Conservation (phyloP, 2,888 invertebrate genomes). For the Leucophora obtusa region DNA sequence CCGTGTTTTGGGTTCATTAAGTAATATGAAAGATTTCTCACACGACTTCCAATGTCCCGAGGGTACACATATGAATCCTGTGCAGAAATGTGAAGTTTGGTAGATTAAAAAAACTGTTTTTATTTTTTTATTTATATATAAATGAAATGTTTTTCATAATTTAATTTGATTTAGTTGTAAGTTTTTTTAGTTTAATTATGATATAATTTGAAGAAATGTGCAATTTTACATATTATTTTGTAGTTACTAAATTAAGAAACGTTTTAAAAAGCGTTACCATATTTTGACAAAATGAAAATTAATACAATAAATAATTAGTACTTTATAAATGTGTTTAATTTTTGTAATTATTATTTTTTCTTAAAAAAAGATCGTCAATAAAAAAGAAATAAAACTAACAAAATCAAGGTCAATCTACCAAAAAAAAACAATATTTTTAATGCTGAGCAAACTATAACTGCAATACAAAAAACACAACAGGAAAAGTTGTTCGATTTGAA, state of each 20-base stretch:
- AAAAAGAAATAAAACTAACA: not conserved
- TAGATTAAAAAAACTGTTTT: slow-evolving; percentile 77
- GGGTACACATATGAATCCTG: slow-evolving; percentile 95
- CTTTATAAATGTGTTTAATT: not conserved
- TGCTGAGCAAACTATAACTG: too few relatives aligned
- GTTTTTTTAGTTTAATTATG: slow-evolving; percentile 16
- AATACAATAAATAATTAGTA: slow-evolving; percentile 9
- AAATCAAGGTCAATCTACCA: not conserved
- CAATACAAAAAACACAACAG: too few relatives aligned
- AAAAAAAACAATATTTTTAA: too few relatives aligned
- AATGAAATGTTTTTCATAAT: not conserved
- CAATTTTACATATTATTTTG: slow-evolving; percentile 53
- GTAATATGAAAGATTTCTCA: slow-evolving; percentile 95
- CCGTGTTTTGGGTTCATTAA: slow-evolving; percentile 93
- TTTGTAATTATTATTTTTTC: not conserved
- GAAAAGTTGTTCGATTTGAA: too few relatives aligned
- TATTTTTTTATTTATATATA: slow-evolving; percentile 1
- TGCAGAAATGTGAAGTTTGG: slow-evolving; percentile 94
- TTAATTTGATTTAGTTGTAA: slow-evolving; percentile 26
- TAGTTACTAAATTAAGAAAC: slow-evolving; percentile 18
- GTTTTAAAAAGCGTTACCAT: not conserved
- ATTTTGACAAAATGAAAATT: not conserved
- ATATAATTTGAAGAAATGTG: slow-evolving; percentile 27
- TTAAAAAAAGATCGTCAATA: not conserved
- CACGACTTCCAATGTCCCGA: slow-evolving; percentile 90